These are phyloP conservation scores for Trachymyrmex cornetzi DNA, from an alignment of 1,140 invertebrate species.

Conservation along the genomic window DNA sequence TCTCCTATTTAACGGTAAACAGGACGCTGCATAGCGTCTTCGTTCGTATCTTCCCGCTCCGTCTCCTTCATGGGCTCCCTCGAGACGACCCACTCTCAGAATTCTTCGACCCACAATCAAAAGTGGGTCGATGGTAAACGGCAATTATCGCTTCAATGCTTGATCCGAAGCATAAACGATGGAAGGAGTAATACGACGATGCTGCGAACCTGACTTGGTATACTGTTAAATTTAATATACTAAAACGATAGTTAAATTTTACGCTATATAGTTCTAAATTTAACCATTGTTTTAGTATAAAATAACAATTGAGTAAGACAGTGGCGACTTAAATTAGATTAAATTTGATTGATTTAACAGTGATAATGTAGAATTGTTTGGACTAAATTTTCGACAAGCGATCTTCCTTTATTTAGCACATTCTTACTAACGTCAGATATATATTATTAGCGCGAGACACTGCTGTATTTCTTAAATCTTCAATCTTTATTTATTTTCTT, in stretches of 20 bases:
- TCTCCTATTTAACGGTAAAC: constrained; percentile 54
- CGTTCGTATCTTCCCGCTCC: constrained; percentile 5
- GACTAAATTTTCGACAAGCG: neutral
- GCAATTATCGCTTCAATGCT: constrained; percentile 43
- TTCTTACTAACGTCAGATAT: neutral
- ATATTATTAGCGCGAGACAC: too few species aligned
- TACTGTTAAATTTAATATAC: neutral
- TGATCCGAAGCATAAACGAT: neutral
- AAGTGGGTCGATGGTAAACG: constrained; percentile 55
- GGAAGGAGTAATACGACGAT: neutral
- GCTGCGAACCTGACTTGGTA: neutral
- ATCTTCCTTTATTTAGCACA: neutral
- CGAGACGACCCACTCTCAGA: constrained; percentile 21
- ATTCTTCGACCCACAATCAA: constrained; percentile 39
- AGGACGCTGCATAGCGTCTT: constrained; percentile 11
- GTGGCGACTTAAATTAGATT: too few species aligned
- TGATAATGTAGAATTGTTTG: neutral
- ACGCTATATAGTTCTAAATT: too few species aligned
- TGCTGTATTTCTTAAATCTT: neutral
- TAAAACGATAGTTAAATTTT: too few species aligned
- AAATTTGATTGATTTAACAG: too few species aligned
- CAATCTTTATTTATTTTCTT: neutral
- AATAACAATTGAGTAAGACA: too few species aligned
- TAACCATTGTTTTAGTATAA: too few species aligned
- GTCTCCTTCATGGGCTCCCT: neutral